Conservation (phyloP, 2,797 vertebrate species). For the Scleropages formosus region DNA sequence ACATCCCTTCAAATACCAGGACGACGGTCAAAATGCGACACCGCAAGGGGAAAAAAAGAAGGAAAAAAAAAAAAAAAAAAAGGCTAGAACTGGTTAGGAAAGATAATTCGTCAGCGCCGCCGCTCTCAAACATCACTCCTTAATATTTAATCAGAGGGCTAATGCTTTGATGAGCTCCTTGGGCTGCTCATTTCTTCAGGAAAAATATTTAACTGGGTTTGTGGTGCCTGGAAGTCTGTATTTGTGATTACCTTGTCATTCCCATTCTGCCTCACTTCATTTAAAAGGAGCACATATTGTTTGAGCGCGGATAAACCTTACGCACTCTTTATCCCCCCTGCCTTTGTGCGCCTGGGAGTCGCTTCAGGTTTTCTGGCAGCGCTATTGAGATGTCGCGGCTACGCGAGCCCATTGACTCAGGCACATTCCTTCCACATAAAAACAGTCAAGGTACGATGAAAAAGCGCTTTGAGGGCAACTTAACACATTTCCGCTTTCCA, state of each 20-base stretch:
- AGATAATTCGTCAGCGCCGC: not conserved
- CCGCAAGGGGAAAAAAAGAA: too few relatives aligned
- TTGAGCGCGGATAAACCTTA: constrained; percentile 48
- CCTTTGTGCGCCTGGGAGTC: constrained; percentile 41
- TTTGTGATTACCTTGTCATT: constrained; percentile 53
- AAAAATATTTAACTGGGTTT: constrained; percentile 5
- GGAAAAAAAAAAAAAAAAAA: too few relatives aligned
- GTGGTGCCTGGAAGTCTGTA: constrained; percentile 51
- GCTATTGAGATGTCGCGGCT: constrained; percentile 50
- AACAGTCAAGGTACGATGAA: constrained; percentile 56
- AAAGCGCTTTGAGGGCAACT: constrained; percentile 52
- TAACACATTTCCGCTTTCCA: constrained; percentile 53
- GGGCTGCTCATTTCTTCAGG: constrained; percentile 13
- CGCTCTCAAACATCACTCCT: constrained; percentile 2
- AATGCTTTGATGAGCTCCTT: constrained; percentile 11
- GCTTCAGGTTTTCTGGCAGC: constrained; percentile 47
- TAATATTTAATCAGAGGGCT: constrained; percentile 20
- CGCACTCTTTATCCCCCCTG: constrained; percentile 38
- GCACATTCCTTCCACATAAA: constrained; percentile 42
- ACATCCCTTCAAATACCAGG: constrained; percentile 9
- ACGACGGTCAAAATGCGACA: not conserved
- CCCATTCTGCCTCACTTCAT: constrained; percentile 59
- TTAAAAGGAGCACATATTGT: constrained; percentile 52
- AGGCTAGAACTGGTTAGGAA: not conserved
- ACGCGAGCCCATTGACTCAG: constrained; percentile 48